Evolutionary conservation across 1,140 invertebrate species (phyloP).

Genomic region (Saxidomus purpurata): DNA sequence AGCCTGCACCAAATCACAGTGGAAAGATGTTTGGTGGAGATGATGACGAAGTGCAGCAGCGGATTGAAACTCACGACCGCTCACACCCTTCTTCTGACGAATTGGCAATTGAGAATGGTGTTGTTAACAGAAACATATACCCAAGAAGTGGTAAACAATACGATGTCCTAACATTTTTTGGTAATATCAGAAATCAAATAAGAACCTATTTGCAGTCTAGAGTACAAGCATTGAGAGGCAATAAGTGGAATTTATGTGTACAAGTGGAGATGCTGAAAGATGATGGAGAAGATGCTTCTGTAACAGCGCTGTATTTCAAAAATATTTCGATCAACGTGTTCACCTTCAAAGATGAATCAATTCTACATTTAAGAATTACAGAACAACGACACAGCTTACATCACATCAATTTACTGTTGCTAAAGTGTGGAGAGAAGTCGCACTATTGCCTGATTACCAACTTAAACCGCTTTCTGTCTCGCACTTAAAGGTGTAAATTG

Average conservation of each 20-base stretch:
- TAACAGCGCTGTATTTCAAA: slow-evolving; percentile 25
- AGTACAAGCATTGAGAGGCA: slow-evolving; percentile 17
- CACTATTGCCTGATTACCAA: background rate
- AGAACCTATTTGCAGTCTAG: slow-evolving; percentile 28
- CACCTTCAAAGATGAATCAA: slow-evolving; percentile 2
- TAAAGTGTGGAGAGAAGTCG: background rate
- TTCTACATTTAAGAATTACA: slow-evolving; percentile 15
- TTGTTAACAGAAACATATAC: slow-evolving; percentile 44
- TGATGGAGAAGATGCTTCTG: background rate
- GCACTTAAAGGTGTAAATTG: no score
- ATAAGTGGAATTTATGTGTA: slow-evolving; percentile 55
- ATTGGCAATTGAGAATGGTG: slow-evolving; percentile 12
- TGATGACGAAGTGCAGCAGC: background rate
- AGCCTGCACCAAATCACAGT: background rate
- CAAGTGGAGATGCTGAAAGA: slow-evolving; percentile 50
- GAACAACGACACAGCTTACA: background rate
- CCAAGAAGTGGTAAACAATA: slow-evolving; percentile 18
- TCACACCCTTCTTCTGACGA: background rate
- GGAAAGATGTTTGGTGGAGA: background rate
- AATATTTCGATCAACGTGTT: slow-evolving; percentile 43
- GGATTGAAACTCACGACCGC: background rate
- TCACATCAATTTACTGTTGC: slow-evolving; percentile 4
- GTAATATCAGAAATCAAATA: slow-evolving; percentile 45
- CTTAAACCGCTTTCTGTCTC: no score
- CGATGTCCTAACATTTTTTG: slow-evolving; percentile 49